Evolutionary conservation across 2,797 vertebrate genomes (phyloP).

Genomic region (Chanos chanos): DNA sequence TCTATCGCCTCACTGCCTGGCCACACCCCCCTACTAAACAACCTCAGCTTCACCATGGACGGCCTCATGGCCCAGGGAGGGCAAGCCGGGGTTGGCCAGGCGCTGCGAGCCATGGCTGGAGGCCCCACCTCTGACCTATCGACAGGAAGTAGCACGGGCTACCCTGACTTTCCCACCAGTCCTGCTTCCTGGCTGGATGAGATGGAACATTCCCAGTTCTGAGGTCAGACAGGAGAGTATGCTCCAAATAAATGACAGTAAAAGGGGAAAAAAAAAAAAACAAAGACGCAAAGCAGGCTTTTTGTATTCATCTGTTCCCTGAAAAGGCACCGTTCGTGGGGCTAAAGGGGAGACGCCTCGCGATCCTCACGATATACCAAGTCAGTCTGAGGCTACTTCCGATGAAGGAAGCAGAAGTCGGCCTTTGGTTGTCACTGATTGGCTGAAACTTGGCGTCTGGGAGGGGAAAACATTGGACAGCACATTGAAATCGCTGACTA

Average conservation of each 20-base stretch:
- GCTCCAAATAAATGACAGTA: not conserved
- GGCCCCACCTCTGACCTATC: conserved; percentile 96
- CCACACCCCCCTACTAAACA: conserved; percentile 89
- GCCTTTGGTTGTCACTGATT: not conserved
- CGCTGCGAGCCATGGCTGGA: conserved; percentile 88
- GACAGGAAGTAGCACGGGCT: conserved; percentile 96
- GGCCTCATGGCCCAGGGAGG: conserved; percentile 81
- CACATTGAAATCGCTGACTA: too few relatives aligned
- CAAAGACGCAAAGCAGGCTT: too few relatives aligned
- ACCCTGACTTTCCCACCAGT: conserved; percentile 98
- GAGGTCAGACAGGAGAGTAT: conserved; percentile 46
- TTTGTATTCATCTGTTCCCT: conserved; percentile 56
- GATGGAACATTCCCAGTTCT: conserved; percentile 98
- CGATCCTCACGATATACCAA: too few relatives aligned
- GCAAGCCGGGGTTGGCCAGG: conserved; percentile 85
- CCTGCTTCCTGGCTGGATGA: conserved; percentile 97
- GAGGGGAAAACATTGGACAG: too few relatives aligned
- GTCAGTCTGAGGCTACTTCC: too few relatives aligned
- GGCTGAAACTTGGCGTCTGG: not conserved
- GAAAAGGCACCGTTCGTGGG: too few relatives aligned
- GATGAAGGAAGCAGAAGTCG: too few relatives aligned
- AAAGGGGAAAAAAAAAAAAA: not conserved
- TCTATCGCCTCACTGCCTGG: conserved; percentile 90
- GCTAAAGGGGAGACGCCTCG: too few relatives aligned
- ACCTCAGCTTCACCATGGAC: conserved; percentile 91